Percentiles rank a stretch among this genome's conserved stretches.
These are phyloP conservation scores for Python bivittatus DNA, from an alignment of 2,113 vertebrate genomes.

Conservation along the genomic window DNA sequence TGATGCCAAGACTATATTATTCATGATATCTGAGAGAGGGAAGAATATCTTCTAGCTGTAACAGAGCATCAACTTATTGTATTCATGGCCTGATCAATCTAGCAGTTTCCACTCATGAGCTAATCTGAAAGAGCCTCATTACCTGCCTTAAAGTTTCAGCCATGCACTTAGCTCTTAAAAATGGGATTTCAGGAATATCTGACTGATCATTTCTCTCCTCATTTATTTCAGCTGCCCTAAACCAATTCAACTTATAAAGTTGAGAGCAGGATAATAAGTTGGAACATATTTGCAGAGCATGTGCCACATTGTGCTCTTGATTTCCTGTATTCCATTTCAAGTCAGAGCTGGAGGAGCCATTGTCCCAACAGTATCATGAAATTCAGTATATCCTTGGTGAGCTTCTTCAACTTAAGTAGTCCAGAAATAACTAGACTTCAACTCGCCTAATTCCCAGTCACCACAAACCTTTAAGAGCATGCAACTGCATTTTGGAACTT, in stretches of 20 bases:
- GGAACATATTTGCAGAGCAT: conserved; percentile 40
- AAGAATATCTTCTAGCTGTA: not conserved
- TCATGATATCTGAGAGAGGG: accelerated
- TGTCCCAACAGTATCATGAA: not conserved
- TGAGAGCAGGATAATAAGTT: conserved; percentile 53
- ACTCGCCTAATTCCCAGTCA: not conserved
- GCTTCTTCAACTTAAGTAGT: not conserved
- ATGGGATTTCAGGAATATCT: conserved; percentile 69
- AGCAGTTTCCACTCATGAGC: conserved; percentile 66
- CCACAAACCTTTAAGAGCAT: not conserved
- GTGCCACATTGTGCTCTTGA: conserved; percentile 7
- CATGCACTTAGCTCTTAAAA: conserved; percentile 68
- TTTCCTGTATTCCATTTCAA: not conserved
- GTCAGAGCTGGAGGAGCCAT: conserved; percentile 12
- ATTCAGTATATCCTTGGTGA: not conserved
- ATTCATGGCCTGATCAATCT: conserved; percentile 65
- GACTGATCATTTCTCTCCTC: conserved; percentile 72
- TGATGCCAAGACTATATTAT: not conserved
- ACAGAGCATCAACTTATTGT: conserved; percentile 49
- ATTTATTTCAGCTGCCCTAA: conserved; percentile 72
- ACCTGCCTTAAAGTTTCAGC: conserved; percentile 67
- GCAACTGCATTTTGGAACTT: not conserved
- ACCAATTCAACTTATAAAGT: conserved; percentile 68
- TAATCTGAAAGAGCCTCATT: conserved; percentile 71
- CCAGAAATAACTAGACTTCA: not conserved